phyloP scores from a whole-genome alignment of 2,797 vertebrate genomes.

The Myripristis jacobus region DNA sequence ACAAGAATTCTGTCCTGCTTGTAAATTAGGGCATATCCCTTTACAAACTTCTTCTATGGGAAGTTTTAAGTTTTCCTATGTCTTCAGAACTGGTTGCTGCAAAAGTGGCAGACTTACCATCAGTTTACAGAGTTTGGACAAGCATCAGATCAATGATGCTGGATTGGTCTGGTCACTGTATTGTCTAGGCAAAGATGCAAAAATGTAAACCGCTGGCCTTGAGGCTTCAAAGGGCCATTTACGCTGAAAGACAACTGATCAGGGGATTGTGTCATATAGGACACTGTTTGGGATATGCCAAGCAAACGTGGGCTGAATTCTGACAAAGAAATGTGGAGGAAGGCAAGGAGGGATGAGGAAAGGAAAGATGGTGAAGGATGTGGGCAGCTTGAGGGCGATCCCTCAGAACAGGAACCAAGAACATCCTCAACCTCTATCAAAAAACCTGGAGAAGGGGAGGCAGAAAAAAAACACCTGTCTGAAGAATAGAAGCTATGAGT shows the following conservation, averaged over 20 bases:
- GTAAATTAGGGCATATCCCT: no score
- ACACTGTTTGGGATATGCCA: background rate
- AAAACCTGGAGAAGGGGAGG: conserved; percentile 56
- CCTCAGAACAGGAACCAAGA: conserved; percentile 60
- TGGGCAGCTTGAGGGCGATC: conserved; percentile 67
- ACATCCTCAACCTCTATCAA: conserved; percentile 56
- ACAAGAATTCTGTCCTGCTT: no score
- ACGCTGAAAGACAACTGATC: background rate
- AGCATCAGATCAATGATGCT: no score
- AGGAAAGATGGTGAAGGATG: conserved; percentile 60
- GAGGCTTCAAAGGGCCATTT: conserved; percentile 6
- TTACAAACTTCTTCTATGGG: no score
- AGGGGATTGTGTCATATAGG: background rate
- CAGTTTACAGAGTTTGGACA: no score
- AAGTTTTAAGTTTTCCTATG: no score
- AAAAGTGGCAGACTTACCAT: no score
- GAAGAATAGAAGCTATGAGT: conserved; percentile 68
- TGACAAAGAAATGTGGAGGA: conserved; percentile 75
- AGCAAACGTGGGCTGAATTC: conserved; percentile 57
- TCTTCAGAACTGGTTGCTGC: no score
- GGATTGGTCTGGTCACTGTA: no score
- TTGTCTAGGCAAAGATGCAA: conserved; percentile 1
- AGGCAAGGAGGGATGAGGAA: conserved; percentile 64
- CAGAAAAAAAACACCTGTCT: conserved; percentile 68
- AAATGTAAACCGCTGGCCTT: conserved; percentile 40